Base-by-base conservation (phyloP, 2,888 invertebrate species). In the Aquatica leii region DNA sequence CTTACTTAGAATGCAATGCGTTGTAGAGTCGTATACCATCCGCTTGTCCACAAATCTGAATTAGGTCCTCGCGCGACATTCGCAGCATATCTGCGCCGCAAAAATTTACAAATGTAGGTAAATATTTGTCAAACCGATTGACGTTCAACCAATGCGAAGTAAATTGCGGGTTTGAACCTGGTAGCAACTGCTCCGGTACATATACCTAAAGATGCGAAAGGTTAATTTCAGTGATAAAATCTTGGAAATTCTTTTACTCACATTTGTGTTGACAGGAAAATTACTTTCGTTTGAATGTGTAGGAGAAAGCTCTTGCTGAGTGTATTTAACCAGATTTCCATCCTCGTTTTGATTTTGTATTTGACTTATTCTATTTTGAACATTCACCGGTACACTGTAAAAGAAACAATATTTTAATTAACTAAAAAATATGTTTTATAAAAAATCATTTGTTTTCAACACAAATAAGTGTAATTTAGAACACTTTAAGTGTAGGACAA, bases 1-100 rank as follows among this genome's bases (percentile, higher is more conserved):
- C 88, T 87, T 80, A 92, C 92, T 92, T 93, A 73, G 90, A 88
- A 76, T 94, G 94, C 49, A 97, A 83, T 31, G 93, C 92, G 81
- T 97, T 97, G 83, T 90, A 95, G 64, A 97, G 87, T 70, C 97
- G 88, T 62, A 97, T 97, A 2, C 97, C 98, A 80, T 97, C 97
- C 35, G 95, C 93, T 64, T 96, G 84, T 0, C 97, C 97, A 80
- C 96, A 97, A 62, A 98, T 95, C 83, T 97, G 94, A 60, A 97
- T 94, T 40, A 97, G 85, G 82, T 98, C 97, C 67, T 96, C 95
- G 46, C 95, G 88, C 0, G 93, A 91, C 80, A 97, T 84, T 80
- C 95, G 89, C 71, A 97, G 84, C 77, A 98, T 86, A 82, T 98
- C 97, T 15, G 93, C 87, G 14, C 94, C 97, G 35, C 93, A 91